Percentiles rank a stretch among this genome's conserved stretches.
Conservation (phyloP, 1,140 invertebrate genomes). For the Linepithema humile region DNA sequence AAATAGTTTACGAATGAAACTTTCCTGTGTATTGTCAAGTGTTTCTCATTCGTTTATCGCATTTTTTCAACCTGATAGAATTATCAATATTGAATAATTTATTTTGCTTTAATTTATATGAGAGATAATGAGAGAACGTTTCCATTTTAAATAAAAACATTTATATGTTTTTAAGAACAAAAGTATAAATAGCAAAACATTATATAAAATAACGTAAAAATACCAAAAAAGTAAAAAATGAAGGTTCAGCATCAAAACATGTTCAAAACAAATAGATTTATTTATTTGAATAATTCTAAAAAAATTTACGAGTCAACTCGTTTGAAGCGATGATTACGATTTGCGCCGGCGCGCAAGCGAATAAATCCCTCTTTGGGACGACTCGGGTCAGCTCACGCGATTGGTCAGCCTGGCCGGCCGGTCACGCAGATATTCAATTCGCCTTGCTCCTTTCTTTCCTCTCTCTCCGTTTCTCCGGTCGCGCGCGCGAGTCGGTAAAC, state of each 20-base stretch:
- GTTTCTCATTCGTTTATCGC: not conserved
- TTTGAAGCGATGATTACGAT: too few species aligned
- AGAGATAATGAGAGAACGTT: not conserved
- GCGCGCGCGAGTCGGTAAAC: constrained; percentile 17
- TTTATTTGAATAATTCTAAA: too few species aligned
- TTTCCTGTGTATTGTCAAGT: not conserved
- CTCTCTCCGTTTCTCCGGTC: not conserved
- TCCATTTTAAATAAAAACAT: not conserved
- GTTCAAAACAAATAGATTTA: too few species aligned
- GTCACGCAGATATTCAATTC: constrained; percentile 59
- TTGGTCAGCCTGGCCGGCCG: constrained; percentile 40
- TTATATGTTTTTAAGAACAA: not conserved
- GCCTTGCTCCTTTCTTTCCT: constrained; percentile 18
- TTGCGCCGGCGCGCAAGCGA: constrained; percentile 6
- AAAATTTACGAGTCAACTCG: too few species aligned
- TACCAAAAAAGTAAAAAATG: too few species aligned
- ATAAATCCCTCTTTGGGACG: not conserved
- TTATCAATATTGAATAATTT: not conserved
- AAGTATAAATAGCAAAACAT: too few species aligned
- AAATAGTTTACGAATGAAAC: not conserved
- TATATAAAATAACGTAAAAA: too few species aligned
- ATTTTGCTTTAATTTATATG: not conserved
- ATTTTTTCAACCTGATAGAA: not conserved
- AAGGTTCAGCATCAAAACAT: too few species aligned
- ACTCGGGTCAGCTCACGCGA: not conserved